phyloP scores from a whole-genome alignment of 2,797 vertebrate genomes.

The Centroberyx gerrardi region DNA sequence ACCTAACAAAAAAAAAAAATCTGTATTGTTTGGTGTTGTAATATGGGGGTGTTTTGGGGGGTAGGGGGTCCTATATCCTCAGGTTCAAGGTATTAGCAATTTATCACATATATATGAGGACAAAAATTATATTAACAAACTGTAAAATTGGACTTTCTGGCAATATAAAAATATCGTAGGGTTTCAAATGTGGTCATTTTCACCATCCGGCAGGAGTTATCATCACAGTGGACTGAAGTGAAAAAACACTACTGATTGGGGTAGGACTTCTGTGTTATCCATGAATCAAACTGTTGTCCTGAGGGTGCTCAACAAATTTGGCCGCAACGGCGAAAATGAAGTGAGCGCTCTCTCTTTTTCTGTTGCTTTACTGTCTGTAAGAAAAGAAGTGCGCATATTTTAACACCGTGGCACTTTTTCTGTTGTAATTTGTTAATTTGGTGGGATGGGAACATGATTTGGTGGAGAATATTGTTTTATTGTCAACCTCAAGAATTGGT shows the following conservation, averaged over 20 bases:
- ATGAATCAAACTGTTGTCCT: constrained; percentile 73
- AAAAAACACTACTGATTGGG: constrained; percentile 77
- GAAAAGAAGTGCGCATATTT: constrained; percentile 74
- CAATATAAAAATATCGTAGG: constrained; percentile 61
- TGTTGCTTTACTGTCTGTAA: constrained; percentile 78
- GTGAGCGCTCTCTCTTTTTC: constrained; percentile 72
- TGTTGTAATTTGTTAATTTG: constrained; percentile 38
- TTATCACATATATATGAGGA: constrained; percentile 69
- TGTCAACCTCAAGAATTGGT: constrained; percentile 65
- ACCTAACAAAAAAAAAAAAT: constrained; percentile 51
- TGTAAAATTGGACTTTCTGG: constrained; percentile 65
- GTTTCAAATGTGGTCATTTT: constrained; percentile 67
- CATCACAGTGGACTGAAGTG: constrained; percentile 71
- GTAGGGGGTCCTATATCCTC: constrained; percentile 83
- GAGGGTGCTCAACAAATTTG: constrained; percentile 75
- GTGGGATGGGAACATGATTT: constrained; percentile 57
- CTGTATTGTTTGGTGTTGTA: constrained; percentile 84
- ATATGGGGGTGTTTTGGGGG: constrained; percentile 82
- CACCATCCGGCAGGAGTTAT: constrained; percentile 64
- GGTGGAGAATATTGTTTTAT: constrained; percentile 72
- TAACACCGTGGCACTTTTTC: constrained; percentile 72
- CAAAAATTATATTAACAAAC: constrained; percentile 51
- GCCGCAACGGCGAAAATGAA: constrained; percentile 74
- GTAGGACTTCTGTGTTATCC: constrained; percentile 80
- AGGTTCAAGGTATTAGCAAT: constrained; percentile 77